A percentile compares a stretch with the other conserved stretches of the same genome.
These are phyloP conservation scores for Thryonomys swinderianus DNA, from an alignment of 2,113 vertebrate species.

Conservation along the genomic window DNA sequence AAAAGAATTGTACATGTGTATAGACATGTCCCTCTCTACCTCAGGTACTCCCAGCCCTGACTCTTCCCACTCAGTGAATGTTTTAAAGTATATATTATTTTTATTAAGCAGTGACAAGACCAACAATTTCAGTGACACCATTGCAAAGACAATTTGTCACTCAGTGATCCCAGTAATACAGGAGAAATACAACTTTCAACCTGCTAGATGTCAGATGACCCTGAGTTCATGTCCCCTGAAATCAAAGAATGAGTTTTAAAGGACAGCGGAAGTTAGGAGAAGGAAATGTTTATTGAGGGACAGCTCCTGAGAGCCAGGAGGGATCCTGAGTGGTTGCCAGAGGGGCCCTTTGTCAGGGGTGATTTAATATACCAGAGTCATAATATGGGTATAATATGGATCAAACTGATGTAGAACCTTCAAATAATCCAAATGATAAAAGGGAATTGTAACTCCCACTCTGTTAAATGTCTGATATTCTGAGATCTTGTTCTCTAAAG, in stretches of 20 bases:
- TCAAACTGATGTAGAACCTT: neutral
- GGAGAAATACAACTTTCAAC: neutral
- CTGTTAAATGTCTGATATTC: no score
- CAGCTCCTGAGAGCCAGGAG: neutral
- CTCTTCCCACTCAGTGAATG: neutral
- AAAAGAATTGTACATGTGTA: neutral
- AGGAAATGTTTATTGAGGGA: neutral
- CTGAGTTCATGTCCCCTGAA: neutral
- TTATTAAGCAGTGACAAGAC: neutral
- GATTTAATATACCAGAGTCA: neutral
- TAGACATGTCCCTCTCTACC: neutral
- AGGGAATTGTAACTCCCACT: no score
- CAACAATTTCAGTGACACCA: neutral
- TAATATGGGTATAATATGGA: neutral
- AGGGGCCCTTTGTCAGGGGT: neutral
- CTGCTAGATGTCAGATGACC: neutral
- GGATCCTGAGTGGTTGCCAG: neutral
- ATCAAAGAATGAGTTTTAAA: neutral
- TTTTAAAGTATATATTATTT: neutral
- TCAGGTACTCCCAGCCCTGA: neutral
- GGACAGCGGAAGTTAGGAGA: neutral
- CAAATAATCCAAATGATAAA: no score
- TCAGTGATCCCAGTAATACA: neutral
- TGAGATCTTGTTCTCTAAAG: no score
- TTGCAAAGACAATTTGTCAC: neutral